Percentiles rank a stretch among this genome's conserved stretches.
phyloP scores from a whole-genome alignment of 92 coral and sea anemone genomes.

The Paragorgia papillata region DNA sequence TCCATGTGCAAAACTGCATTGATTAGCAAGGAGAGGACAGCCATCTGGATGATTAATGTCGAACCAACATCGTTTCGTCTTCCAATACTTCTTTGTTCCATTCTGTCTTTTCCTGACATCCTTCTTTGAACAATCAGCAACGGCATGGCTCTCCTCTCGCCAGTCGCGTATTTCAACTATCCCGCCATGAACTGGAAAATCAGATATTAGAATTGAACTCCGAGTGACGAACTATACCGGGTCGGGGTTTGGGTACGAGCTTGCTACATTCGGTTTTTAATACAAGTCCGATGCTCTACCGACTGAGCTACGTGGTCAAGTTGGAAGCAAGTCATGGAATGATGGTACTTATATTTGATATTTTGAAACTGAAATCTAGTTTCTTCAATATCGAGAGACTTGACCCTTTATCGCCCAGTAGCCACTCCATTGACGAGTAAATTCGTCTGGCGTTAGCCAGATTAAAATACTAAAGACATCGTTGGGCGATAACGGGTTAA shows the following conservation, averaged over 20 bases:
- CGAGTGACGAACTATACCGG: too few species aligned
- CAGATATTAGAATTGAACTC: background rate
- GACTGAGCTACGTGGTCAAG: background rate
- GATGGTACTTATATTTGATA: too few species aligned
- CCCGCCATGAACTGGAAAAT: constrained; percentile 72
- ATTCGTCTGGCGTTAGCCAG: too few species aligned
- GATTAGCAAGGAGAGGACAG: constrained; percentile 65
- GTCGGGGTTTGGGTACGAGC: too few species aligned
- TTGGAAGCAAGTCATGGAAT: background rate
- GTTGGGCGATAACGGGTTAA: too few species aligned
- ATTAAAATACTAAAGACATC: background rate
- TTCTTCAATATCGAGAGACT: too few species aligned
- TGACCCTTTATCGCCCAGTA: too few species aligned
- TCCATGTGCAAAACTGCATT: constrained; percentile 83
- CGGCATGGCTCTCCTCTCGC: constrained; percentile 67
- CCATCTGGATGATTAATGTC: constrained; percentile 85
- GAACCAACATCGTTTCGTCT: constrained; percentile 90
- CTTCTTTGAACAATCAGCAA: constrained; percentile 58
- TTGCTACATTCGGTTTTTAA: background rate
- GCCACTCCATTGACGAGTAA: too few species aligned
- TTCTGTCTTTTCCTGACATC: too few species aligned
- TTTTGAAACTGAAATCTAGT: too few species aligned
- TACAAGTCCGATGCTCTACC: background rate
- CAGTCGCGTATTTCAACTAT: constrained; percentile 82
- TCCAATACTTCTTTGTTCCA: constrained; percentile 67